Base-by-base conservation (phyloP, 2,797 vertebrate species). In the Pyrrhura leucotis region DNA sequence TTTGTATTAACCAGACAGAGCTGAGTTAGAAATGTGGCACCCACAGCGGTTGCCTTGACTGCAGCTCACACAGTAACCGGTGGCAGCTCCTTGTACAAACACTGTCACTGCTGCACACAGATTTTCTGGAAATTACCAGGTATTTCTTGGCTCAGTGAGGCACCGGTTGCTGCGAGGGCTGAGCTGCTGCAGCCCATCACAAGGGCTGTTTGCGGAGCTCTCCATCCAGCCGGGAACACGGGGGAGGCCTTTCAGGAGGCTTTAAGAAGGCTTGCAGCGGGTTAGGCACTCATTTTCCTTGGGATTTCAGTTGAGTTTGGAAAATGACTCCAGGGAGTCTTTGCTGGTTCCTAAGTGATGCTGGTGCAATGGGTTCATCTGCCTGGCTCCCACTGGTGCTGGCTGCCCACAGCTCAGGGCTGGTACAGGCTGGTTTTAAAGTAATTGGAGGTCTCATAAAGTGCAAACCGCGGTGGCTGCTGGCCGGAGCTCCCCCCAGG, bases 311-410 rank as follows among this genome's bases (percentile, higher is more conserved):
- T 29, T 50, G 69, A 54, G 1, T 22, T 4, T 1, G 4, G 76
- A 45, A 61, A 84, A 80, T 31, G 1, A 17, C 44, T 48, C 35
- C 33, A 6, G 84, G 47, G 48, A 88, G 19, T 22, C 28, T 37
- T 72, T 0, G 0, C 21, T 51, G 66, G 5, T 35, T 65, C 40
- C 28, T 4, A 12, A 48, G 11, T 25, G 3, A 0, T 15, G n/a
- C 25, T 6, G 16, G 37, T 54, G 56, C 13, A 26, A 2, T 1
- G 47, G 71, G 18, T 73, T 44, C 6, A 1, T 8, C 73, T 33
- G 67, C 66, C 65, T 5, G 10, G 37, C 53, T 56, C n/a, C 11
- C 47, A 2, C 2, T 5, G 1, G 44, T 4, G 5, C 33, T 29
- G 62, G n/a, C 5, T 66, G 48, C 37, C 63, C 23, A 1, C 0